Conservation (phyloP, 2,113 vertebrate genomes). For the Sardina pilchardus region DNA sequence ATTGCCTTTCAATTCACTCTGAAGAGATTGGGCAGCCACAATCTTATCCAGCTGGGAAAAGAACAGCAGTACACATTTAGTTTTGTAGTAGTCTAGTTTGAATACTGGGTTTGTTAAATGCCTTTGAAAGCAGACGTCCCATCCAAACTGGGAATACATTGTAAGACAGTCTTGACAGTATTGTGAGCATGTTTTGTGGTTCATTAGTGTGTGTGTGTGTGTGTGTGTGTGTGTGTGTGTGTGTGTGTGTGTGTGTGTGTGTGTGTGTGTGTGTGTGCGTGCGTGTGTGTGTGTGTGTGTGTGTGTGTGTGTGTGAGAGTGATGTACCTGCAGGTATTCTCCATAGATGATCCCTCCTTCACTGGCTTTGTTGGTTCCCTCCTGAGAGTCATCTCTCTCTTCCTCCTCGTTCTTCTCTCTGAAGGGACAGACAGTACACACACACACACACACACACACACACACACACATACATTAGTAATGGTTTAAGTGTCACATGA, state of each 20-base stretch:
- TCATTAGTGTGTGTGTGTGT: neutral
- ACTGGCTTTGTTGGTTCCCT: constrained; percentile 83
- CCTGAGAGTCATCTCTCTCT: constrained; percentile 78
- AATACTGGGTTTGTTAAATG: no score
- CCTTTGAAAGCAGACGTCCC: no score
- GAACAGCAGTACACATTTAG: neutral
- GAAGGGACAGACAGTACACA: no score
- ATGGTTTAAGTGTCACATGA: neutral
- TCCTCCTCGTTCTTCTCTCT: constrained; percentile 63
- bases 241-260: neutral
- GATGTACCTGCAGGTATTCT: constrained; percentile 84
- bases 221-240: neutral
- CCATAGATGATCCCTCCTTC: constrained; percentile 87
- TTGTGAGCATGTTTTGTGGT: neutral
- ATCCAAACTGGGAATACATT: neutral
- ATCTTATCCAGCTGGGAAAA: constrained; percentile 84
- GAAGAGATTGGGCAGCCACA: constrained; percentile 85
- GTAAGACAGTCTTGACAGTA: neutral
- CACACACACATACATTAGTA: neutral
- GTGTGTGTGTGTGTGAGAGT: neutral
- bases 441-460: no score
- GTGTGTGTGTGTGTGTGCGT: no score
- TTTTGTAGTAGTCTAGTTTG: neutral
- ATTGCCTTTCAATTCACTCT: constrained; percentile 89
- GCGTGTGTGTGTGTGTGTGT: neutral